Base-by-base conservation (phyloP, 2,113 vertebrate species). In the Marcusenius ussheri region DNA sequence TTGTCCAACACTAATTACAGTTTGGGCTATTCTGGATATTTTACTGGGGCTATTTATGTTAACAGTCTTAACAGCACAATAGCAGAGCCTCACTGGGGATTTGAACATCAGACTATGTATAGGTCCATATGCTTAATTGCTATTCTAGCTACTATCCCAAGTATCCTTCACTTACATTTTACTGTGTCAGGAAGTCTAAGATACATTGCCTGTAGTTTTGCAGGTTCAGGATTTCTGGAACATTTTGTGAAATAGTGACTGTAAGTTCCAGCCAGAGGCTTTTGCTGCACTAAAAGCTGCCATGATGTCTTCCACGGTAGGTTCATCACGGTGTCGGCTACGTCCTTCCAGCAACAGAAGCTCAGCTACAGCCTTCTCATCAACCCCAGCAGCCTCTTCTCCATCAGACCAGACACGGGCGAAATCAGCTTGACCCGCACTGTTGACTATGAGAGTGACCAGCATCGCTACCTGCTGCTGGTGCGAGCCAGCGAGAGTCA, bases 361-460 rank as follows among this genome's bases (percentile, higher is more conserved):
- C 95, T 98, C 93, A 96, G 92, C 94, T 98, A 98, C 94, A 97
- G 95, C 93, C 95, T 98, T 24, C 92, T 97, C 24, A 97, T 95
- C 93, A 98, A 98, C 92, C 97, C 97, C 92, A 96, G 95, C 92
- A 97, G 95, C 87, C 95, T 98, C 0, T 98, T 98, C 94, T 94
- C 93, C 90, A 96, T 98, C 92, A 93, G 96, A 89, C 66, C 46
- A 4, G 93, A 95, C 91, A 95, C 95, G 0, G 97, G 97, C 15
- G 96, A 96, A 88, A 95, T 97, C 93, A 95, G 96, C 56, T 93
- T 98, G 90, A 97, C 95, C 10, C 96, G 90, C 3, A 92, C 92
- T 6, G 94, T 98, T 56, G 97, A 98, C 95, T 98, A 96, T 66
- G 97, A 98, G 92, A 94, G 91, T 1, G 97, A 97, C 93, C 95